These are phyloP conservation scores for Ceratosolen fusciceps DNA, from an alignment of 1,140 invertebrate genomes.

Conservation along the genomic window DNA sequence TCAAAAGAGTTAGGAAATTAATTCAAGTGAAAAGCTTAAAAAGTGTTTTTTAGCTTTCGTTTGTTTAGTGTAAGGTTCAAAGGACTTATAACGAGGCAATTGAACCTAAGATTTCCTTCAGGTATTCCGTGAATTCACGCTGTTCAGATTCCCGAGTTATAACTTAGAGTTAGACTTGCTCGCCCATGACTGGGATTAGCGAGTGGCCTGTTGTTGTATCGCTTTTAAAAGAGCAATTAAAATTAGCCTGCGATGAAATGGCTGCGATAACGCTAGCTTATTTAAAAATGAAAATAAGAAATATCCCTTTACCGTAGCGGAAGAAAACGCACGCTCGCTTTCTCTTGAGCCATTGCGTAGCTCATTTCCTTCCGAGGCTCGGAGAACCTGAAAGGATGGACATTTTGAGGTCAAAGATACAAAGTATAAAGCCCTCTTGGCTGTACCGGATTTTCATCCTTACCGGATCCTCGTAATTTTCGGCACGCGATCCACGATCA, in stretches of 20 bases:
- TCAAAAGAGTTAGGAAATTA: too few relatives aligned
- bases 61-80: too few relatives aligned
- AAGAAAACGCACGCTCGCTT: conserved; percentile 30
- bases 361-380: conserved; percentile 30
- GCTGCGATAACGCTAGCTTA: background rate
- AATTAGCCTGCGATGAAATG: conserved; percentile 26
- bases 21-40: too few relatives aligned
- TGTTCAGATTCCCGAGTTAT: too few relatives aligned
- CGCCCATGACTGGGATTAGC: background rate
- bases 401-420: conserved; percentile 7
- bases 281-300: conserved; percentile 6
- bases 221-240: conserved; percentile 29
- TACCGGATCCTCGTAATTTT: conserved; percentile 35
- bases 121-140: too few relatives aligned
- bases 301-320: conserved; percentile 42
- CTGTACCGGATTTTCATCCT: too few relatives aligned
- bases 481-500: conserved; percentile 25
- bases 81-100: too few relatives aligned
- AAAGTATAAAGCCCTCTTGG: background rate
- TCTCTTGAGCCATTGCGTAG: conserved; percentile 29
- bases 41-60: too few relatives aligned
- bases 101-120: too few relatives aligned
- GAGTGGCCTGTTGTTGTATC: conserved; percentile 18
- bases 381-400: background rate
- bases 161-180: background rate